phyloP scores from a whole-genome alignment of 2,113 vertebrate species.

The Mugil cephalus region DNA sequence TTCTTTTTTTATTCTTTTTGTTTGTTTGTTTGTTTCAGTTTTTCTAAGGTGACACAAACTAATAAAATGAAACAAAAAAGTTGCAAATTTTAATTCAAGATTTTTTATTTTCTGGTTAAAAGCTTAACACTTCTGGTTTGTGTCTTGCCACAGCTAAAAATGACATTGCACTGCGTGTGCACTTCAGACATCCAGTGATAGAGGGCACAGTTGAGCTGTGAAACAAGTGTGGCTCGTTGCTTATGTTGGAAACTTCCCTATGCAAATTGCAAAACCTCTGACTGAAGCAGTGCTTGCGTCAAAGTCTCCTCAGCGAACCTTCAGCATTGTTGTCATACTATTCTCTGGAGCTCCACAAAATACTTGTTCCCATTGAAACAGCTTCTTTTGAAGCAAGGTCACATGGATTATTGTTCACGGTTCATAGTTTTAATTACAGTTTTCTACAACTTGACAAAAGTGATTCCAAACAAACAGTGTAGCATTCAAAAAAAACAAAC shows the following conservation, averaged over 20 bases:
- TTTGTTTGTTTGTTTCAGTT: too few relatives aligned
- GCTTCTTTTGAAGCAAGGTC: neutral
- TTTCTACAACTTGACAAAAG: neutral
- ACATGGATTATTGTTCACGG: neutral
- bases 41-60: too few relatives aligned
- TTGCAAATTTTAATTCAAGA: neutral
- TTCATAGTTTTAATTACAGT: neutral
- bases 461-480: neutral
- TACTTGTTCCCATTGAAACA: neutral
- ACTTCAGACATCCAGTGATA: slow-evolving; percentile 59
- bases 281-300: neutral
- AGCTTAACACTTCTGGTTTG: neutral
- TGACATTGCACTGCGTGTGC: slow-evolving; percentile 10
- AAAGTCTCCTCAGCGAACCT: neutral
- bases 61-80: neutral
- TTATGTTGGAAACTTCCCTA: slow-evolving; percentile 18
- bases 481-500: too few relatives aligned
- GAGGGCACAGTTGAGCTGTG: slow-evolving; percentile 85
- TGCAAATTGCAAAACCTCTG: slow-evolving; percentile 5
- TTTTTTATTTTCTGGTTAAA: neutral
- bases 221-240: slow-evolving; percentile 30
- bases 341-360: neutral
- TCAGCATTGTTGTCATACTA: neutral
- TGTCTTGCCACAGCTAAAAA: neutral
- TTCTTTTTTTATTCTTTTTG: too few relatives aligned